Evolutionary conservation across 1,140 invertebrate species (phyloP).

Genomic region (Zaprionus kolodkinae): DNA sequence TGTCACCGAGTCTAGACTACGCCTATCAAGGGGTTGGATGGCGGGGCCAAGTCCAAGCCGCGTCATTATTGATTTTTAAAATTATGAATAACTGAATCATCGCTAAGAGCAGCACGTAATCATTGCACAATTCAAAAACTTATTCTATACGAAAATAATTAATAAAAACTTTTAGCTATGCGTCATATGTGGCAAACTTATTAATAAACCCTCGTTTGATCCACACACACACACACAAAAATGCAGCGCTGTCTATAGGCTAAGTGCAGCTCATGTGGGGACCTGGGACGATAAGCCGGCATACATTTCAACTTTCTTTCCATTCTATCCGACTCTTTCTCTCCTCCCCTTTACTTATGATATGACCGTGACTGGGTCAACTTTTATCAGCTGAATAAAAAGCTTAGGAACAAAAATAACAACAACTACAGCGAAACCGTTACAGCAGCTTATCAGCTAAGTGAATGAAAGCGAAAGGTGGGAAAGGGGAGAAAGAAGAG

Average conservation of each 20-base stretch:
- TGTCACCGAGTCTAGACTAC: neutral
- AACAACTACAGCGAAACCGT: neutral
- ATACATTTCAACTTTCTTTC: neutral
- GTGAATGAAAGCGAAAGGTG: slow-evolving; percentile 1
- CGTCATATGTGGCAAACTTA: neutral
- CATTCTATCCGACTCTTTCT: neutral
- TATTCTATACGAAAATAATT: neutral
- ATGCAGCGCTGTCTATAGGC: neutral
- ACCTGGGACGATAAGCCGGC: slow-evolving; percentile 36
- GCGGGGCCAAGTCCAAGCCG: neutral
- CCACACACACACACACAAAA: slow-evolving; percentile 6
- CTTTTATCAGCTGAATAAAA: slow-evolving; percentile 10
- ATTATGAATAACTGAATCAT: slow-evolving; percentile 19
- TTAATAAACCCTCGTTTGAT: neutral
- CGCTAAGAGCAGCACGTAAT: neutral
- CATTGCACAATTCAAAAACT: neutral
- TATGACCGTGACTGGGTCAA: slow-evolving; percentile 42
- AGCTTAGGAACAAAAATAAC: neutral
- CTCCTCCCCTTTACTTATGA: neutral
- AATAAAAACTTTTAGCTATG: neutral
- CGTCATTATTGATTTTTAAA: slow-evolving; percentile 11
- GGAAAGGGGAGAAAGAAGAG: neutral
- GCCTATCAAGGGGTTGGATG: neutral
- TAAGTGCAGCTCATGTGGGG: slow-evolving; percentile 20
- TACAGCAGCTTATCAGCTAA: slow-evolving; percentile 26